A percentile compares a stretch with the other conserved stretches of the same genome.
Evolutionary conservation across 23 tunicate genomes (phyloP).

Genomic region (Ascidia mentula): DNA sequence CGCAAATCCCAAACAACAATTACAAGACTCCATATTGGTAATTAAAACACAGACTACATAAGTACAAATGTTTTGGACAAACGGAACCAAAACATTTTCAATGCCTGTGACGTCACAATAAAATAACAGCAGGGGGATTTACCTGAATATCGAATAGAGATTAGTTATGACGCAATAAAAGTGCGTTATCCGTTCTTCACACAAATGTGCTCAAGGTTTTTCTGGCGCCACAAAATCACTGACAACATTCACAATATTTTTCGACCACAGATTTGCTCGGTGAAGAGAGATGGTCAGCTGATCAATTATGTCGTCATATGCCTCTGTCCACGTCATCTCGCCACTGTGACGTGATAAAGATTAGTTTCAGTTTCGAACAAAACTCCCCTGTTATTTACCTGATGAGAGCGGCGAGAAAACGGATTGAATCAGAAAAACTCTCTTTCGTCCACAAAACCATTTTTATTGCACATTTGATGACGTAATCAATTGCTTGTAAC

Average conservation of each 20-base stretch:
- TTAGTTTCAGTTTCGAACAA: too few species aligned
- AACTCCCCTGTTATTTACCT: neutral
- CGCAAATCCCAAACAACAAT: too few species aligned
- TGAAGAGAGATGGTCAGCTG: neutral
- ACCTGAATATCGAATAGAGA: too few species aligned
- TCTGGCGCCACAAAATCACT: slow-evolving; percentile 25
- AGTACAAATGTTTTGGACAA: too few species aligned
- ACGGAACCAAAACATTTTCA: too few species aligned
- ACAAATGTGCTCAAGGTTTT: slow-evolving; percentile 17
- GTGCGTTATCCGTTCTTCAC: too few species aligned
- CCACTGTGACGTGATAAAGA: slow-evolving; percentile 7
- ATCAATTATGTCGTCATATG: neutral
- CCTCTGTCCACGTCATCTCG: slow-evolving; percentile 6
- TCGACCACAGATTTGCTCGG: slow-evolving; percentile 1
- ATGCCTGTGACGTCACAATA: too few species aligned
- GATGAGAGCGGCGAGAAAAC: neutral
- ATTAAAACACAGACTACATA: too few species aligned
- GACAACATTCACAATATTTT: neutral
- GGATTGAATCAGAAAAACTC: neutral
- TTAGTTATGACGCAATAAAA: too few species aligned
- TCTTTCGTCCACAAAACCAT: neutral
- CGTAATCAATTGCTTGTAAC: neutral
- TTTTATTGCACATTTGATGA: neutral
- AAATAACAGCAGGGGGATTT: too few species aligned
- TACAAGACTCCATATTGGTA: too few species aligned